phyloP scores from a whole-genome alignment of 2,113 vertebrate species.

The Melanostigma gelatinosum region DNA sequence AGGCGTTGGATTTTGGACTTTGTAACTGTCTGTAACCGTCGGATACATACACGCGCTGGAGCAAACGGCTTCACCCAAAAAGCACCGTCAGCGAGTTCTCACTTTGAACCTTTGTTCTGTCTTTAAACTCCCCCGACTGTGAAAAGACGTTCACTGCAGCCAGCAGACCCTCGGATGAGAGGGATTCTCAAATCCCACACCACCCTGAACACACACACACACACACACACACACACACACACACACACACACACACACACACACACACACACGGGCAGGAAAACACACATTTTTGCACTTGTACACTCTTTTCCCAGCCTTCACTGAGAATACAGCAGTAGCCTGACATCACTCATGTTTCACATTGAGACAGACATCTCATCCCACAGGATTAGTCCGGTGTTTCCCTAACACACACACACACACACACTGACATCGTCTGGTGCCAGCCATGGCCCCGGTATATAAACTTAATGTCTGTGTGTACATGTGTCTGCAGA shows the following conservation, averaged over 20 bases:
- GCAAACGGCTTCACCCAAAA: conserved; percentile 7
- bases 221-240: neutral
- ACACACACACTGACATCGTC: conserved; percentile 30
- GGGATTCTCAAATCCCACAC: conserved; percentile 48
- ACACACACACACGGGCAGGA: neutral
- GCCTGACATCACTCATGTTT: conserved; percentile 69
- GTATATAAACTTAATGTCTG: conserved; percentile 46
- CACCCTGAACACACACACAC: conserved; percentile 31
- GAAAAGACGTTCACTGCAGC: conserved; percentile 37
- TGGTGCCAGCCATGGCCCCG: conserved; percentile 57
- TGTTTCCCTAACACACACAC: conserved; percentile 31
- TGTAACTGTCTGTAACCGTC: neutral
- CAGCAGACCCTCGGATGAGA: conserved; percentile 44
- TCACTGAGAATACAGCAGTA: conserved; percentile 24
- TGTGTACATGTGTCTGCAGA: conserved; percentile 20
- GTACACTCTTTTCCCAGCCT: conserved; percentile 53
- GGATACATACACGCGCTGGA: neutral
- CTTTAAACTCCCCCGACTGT: conserved; percentile 35
- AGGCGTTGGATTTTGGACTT: neutral
- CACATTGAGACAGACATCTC: conserved; percentile 55
- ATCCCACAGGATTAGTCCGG: conserved; percentile 64
- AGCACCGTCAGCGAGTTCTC: conserved; percentile 49
- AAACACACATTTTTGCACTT: conserved; percentile 24
- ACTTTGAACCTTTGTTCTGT: conserved; percentile 47
- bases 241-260: conserved; percentile 27